Evolutionary conservation across 2,888 invertebrate species (phyloP).

Genomic region (Lumbricus terrestris): DNA sequence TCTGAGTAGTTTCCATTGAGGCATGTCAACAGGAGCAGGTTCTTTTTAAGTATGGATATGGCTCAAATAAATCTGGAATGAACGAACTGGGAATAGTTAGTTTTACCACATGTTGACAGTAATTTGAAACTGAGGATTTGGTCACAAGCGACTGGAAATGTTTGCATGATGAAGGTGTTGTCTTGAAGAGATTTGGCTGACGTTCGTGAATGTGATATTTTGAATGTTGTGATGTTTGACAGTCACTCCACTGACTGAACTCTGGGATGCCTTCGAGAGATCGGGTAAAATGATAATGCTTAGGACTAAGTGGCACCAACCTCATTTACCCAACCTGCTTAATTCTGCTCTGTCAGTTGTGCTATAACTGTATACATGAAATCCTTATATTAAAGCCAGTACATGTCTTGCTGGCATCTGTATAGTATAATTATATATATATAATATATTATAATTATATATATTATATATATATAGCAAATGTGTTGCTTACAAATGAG

Average conservation of each 20-base stretch:
- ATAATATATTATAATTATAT: not conserved
- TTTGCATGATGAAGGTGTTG: not conserved
- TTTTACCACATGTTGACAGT: not conserved
- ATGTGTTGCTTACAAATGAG: not conserved
- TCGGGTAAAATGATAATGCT: not conserved
- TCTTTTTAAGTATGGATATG: not conserved
- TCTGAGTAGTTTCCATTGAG: not conserved
- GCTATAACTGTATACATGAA: not conserved
- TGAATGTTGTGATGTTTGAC: conserved; percentile 11
- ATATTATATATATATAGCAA: too few relatives aligned
- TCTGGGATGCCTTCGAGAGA: not conserved
- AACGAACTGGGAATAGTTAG: not conserved
- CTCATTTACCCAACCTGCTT: not conserved
- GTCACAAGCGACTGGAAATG: not conserved
- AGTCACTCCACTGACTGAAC: conserved; percentile 13
- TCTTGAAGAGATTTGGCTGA: not conserved
- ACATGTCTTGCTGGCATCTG: not conserved
- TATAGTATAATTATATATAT: not conserved
- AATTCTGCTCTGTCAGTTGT: not conserved
- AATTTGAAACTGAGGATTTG: not conserved
- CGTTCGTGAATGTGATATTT: not conserved
- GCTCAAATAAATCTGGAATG: not conserved
- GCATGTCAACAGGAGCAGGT: not conserved
- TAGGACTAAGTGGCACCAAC: not conserved
- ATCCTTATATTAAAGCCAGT: not conserved